phyloP scores from a whole-genome alignment of 64 coral and sea anemone genomes.

The Dendrophyllia cribrosa region DNA sequence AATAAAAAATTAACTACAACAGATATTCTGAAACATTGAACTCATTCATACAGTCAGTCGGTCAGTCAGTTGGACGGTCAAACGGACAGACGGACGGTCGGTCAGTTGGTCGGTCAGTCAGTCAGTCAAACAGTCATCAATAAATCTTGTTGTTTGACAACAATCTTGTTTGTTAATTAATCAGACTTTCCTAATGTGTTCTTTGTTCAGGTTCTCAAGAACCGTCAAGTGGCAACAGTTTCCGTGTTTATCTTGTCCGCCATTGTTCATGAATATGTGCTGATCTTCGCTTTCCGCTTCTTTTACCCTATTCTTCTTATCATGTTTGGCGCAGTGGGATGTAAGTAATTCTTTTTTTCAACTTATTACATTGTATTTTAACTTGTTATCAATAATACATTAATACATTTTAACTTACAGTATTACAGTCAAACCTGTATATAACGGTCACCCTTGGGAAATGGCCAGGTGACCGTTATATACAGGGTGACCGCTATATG shows the following conservation, averaged over 20 bases:
- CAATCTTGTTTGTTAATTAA: not conserved
- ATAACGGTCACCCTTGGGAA: too few species aligned
- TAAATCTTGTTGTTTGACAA: not conserved
- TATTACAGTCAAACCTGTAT: too few species aligned
- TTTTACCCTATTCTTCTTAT: conserved; percentile 90
- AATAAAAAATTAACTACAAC: too few species aligned
- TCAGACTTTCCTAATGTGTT: not conserved
- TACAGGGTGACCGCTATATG: too few species aligned
- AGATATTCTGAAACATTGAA: too few species aligned
- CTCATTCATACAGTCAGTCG: not conserved
- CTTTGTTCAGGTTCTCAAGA: conserved; percentile 69
- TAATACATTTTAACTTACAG: too few species aligned
- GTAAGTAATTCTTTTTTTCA: conserved; percentile 56
- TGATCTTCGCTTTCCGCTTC: conserved; percentile 85
- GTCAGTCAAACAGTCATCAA: too few species aligned
- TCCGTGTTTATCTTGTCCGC: conserved; percentile 85
- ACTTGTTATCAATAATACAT: too few species aligned
- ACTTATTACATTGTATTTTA: too few species aligned
- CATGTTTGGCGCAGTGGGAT: conserved; percentile 93
- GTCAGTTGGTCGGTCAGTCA: not conserved
- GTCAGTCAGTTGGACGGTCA: not conserved
- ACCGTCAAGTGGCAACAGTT: conserved; percentile 76
- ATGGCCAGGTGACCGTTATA: too few species aligned
- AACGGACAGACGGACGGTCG: not conserved
- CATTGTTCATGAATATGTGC: conserved; percentile 96